Base-by-base conservation (phyloP, 2,888 invertebrate species). In the Drosophila kanekoi region DNA sequence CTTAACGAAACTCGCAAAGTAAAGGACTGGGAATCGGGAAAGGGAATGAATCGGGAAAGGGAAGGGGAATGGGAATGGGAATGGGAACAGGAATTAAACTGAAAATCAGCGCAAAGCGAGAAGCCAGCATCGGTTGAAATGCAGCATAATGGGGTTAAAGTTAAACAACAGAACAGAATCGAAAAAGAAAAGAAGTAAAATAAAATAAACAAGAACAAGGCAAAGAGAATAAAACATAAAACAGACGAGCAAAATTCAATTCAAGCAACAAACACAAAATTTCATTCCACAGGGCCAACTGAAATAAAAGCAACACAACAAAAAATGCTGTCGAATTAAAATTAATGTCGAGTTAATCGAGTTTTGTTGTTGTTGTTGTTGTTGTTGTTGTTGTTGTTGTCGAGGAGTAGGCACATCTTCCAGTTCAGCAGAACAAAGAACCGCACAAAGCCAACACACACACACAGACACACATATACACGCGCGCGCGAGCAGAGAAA, bases 261-360 rank as follows among this genome's bases (percentile, higher is more conserved):
- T 63, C 66, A 61, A 64, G 69, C 69, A 72, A 59, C 72, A 77
- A 72, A 73, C 64, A 80, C 72, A 67, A 79, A 71, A 74, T 67
- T 68, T 56, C 53, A 75, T 72, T 59, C 38, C 52, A 56, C 52
- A 45, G 28, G 60, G 45, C 44, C 18, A 60, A 69, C 44, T 53
- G 52, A 66, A 68, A 62, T 51, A 74, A 70, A 47, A 69, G 59
- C 44, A 56, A 45, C 20, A 62, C 52, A 61, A 65, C n/a, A 59
- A 48, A 10, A 86, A 89, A 84, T 71, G 64, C 76, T 84, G 90
- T 91, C 90, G 90, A 91, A 88, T 91, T 90, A 88, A 90, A 90
- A 91, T 88, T 90, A 89, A 91, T 91, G 91, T 89, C 78, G 79
- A 86, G 87, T 90, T 90, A 91, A 91, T 90, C 90, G 90, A 91